A percentile compares a stretch with the other conserved stretches of the same genome.
Conservation (phyloP, 2,888 invertebrate species). For the Arrhopalites spinosus region DNA sequence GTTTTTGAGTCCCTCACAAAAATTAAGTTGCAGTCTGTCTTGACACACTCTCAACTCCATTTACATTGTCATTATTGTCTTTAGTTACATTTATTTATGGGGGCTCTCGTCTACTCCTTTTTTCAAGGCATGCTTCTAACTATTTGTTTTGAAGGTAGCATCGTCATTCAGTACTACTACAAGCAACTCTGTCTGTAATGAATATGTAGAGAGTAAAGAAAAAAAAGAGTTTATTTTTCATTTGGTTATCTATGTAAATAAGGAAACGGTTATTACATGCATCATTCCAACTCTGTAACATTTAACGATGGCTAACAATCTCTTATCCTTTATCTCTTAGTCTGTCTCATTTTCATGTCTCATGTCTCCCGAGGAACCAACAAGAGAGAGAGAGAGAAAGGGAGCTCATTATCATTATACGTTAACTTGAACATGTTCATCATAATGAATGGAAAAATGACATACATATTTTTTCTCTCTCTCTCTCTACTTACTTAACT, state of each 20-base stretch:
- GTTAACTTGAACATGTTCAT: slow-evolving; percentile 9
- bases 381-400: neutral
- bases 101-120: too few species aligned
- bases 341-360: slow-evolving; percentile 6
- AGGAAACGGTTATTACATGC: slow-evolving; percentile 21
- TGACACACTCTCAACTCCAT: too few species aligned
- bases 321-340: slow-evolving; percentile 17
- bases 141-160: too few species aligned
- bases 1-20: too few species aligned
- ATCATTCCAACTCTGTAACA: slow-evolving; percentile 8
- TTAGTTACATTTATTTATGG: too few species aligned
- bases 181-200: too few species aligned
- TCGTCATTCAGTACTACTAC: too few species aligned
- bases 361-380: neutral
- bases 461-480: too few species aligned
- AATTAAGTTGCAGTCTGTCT: too few species aligned
- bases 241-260: neutral
- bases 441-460: neutral
- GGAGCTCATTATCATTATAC: slow-evolving; percentile 15
- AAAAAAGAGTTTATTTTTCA: neutral
- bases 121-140: too few species aligned
- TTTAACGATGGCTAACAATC: slow-evolving; percentile 14
- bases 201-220: too few species aligned
- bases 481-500: neutral
- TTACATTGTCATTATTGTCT: too few species aligned